phyloP scores from a whole-genome alignment of 2,888 invertebrate genomes.

The Mythimna lalbum region DNA sequence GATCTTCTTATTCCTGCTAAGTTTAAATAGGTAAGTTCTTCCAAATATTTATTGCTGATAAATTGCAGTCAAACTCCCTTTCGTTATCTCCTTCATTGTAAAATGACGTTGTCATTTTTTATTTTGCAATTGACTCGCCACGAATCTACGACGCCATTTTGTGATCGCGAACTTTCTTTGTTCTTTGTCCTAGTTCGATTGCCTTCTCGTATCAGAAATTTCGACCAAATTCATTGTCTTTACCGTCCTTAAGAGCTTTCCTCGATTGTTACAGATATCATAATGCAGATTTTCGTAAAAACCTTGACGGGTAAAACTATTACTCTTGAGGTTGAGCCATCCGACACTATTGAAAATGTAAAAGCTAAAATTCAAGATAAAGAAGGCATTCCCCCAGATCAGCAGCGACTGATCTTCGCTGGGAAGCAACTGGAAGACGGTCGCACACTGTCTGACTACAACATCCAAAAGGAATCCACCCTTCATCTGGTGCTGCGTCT shows the following conservation, averaged over 20 bases:
- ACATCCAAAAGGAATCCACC: neutral
- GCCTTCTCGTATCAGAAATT: slow-evolving; percentile 41
- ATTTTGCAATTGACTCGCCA: slow-evolving; percentile 10
- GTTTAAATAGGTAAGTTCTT: slow-evolving; percentile 56
- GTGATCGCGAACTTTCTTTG: slow-evolving; percentile 84
- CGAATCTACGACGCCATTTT: slow-evolving; percentile 82
- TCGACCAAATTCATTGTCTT: slow-evolving; percentile 71
- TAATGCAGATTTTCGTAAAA: slow-evolving; percentile 81
- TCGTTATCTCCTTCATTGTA: neutral
- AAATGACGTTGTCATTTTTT: slow-evolving; percentile 61
- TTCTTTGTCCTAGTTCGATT: slow-evolving; percentile 72
- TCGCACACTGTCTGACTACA: neutral
- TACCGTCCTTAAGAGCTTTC: slow-evolving; percentile 58
- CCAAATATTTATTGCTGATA: neutral
- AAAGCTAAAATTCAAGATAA: neutral
- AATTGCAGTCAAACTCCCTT: neutral
- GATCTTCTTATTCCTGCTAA: slow-evolving; percentile 42
- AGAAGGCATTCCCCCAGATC: neutral
- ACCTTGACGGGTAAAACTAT: slow-evolving; percentile 56
- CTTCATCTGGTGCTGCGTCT: neutral
- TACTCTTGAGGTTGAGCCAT: neutral
- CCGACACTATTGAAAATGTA: neutral
- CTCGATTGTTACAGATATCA: slow-evolving; percentile 78
- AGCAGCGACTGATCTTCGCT: neutral
- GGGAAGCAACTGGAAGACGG: neutral